A percentile compares a stretch with the other conserved stretches of the same genome.
Evolutionary conservation across 2,797 vertebrate genomes (phyloP).

Genomic region (Pseudochromis fuscus): DNA sequence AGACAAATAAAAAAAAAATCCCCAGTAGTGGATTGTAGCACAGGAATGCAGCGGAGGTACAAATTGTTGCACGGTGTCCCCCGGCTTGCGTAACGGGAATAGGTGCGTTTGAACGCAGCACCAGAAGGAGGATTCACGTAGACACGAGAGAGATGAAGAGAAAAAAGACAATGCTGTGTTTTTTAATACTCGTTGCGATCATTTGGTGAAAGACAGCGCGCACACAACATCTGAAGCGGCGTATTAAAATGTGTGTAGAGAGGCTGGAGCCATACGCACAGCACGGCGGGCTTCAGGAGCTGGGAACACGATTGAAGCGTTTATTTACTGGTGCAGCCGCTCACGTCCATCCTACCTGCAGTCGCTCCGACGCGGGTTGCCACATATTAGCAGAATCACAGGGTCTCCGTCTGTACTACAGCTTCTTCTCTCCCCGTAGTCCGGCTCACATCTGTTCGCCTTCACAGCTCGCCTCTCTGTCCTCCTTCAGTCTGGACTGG

Average conservation of each 20-base stretch:
- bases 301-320: conserved; percentile 7
- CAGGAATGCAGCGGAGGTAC: conserved; percentile 35
- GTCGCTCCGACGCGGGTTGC: conserved; percentile 96
- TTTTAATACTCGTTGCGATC: background rate
- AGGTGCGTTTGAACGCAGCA: conserved; percentile 52
- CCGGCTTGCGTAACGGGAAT: conserved; percentile 64
- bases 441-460: conserved; percentile 85
- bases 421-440: conserved; percentile 73
- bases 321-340: conserved; percentile 30
- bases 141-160: background rate
- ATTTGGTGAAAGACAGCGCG: background rate
- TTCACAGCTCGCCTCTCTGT: conserved; percentile 69
- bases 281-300: conserved; percentile 27
- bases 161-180: too few relatives aligned
- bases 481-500: conserved; percentile 68
- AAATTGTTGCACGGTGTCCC: conserved; percentile 55
- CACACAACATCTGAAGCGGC: conserved; percentile 35
- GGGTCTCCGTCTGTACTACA: conserved; percentile 72
- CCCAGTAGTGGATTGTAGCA: conserved; percentile 8
- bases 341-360: conserved; percentile 88
- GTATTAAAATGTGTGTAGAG: conserved; percentile 5
- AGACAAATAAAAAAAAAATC: background rate
- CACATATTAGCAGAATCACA: conserved; percentile 88
- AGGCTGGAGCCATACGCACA: conserved; percentile 25
- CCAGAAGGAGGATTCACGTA: background rate